These are phyloP conservation scores for Trachurus trachurus DNA, from an alignment of 2,797 vertebrate genomes.

Conservation along the genomic window DNA sequence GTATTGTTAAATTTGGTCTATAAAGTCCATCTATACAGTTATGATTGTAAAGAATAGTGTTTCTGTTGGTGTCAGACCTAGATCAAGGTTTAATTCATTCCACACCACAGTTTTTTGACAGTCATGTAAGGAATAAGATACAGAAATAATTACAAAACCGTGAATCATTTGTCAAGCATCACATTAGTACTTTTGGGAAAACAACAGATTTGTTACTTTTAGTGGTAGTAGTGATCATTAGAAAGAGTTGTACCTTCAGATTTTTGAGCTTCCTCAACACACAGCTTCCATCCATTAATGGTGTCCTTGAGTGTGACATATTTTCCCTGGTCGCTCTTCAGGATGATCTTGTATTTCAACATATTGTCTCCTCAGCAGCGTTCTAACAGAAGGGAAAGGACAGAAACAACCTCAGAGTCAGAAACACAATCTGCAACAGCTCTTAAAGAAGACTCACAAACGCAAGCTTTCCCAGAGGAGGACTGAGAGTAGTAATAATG, in stretches of 20 bases:
- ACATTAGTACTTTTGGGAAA: no score
- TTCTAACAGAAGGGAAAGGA: background rate
- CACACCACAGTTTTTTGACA: no score
- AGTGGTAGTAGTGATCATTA: background rate
- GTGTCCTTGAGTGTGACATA: rapidly evolving
- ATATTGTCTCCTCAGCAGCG: background rate
- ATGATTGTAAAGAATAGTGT: no score
- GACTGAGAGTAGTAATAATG: no score
- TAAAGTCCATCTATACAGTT: background rate
- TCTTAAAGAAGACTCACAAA: background rate
- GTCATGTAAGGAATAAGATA: no score
- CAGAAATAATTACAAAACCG: no score
- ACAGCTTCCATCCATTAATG: rapidly evolving
- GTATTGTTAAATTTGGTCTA: background rate
- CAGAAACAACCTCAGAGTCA: background rate
- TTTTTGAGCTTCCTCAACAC: rapidly evolving
- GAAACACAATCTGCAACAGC: background rate
- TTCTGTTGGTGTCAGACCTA: background rate
- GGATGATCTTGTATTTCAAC: no score
- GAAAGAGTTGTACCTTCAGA: background rate
- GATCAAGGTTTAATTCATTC: background rate
- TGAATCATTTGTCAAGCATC: background rate
- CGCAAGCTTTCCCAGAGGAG: background rate
- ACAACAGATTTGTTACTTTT: background rate
- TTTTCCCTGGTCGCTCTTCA: rapidly evolving